Base-by-base conservation (phyloP, 2,797 vertebrate species). In the Falco peregrinus region DNA sequence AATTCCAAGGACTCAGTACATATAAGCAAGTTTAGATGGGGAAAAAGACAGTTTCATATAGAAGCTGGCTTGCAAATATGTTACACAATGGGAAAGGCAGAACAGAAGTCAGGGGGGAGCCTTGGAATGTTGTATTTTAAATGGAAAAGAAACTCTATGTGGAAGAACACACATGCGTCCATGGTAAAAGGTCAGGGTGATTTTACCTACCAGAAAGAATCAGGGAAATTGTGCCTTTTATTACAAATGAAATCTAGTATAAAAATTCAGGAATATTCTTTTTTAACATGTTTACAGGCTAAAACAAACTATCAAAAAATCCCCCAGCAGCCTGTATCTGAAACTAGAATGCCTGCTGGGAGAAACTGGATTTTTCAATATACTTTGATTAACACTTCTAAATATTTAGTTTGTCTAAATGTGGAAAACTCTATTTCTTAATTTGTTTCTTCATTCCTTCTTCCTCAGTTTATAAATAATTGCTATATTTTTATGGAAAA, bases 301-400 rank as follows among this genome's bases (percentile, higher is more conserved):
- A 70, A 69, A 87, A 22, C 20, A 68, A 83, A 33, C 11, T 16
- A 61, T 73, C 5, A 26, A 41, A 60, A 56, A 41, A 7, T 17
- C 0, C 0, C 1, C 6, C n/a, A 53, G 18, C 9, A 57, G 16
- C 13, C 13, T 5, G 11, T 78, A 70, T 48, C 15, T 71, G 28
- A 87, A 78, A 78, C 22, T 45, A 43, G 74, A 82, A 61, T 57
- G 15, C 77, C 43, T 78, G 5, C 37, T 81, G 37, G 17, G 21
- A 35, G 8, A 60, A 69, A 43, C 14, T 39, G 10, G 8, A 5
- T 39, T 83, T 88, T 71, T 82, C 29, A 82, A 60, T 71, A 64
- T 35, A 60, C 19, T 79, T 63, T 60, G 76, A 35, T 45, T 33
- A 37, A 2, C 7, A 9, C 65, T 89, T 84, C 68, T 39, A 84